Conservation (phyloP, 1,140 invertebrate genomes). For the Conus ventricosus region DNA sequence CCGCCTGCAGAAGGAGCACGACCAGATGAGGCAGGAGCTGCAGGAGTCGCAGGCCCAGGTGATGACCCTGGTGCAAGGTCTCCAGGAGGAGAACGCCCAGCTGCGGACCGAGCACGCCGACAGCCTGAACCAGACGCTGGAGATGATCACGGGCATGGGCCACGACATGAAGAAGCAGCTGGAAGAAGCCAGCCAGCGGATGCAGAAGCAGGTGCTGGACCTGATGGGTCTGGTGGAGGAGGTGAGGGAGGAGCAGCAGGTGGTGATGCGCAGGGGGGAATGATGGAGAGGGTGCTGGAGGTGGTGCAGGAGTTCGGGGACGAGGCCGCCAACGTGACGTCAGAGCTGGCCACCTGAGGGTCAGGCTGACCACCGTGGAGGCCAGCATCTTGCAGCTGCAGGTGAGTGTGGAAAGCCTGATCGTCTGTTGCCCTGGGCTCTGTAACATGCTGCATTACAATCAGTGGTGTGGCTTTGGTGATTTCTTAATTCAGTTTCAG, state of each 20-base stretch:
- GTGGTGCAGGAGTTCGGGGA: background rate
- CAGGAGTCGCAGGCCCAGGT: background rate
- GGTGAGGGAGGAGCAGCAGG: background rate
- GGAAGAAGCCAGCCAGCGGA: background rate
- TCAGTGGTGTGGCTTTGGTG: too few relatives aligned
- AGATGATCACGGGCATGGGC: background rate
- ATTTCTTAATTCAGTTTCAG: too few relatives aligned
- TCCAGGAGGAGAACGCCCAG: background rate
- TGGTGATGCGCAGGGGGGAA: background rate
- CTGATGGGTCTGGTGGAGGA: background rate
- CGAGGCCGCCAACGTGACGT: background rate
- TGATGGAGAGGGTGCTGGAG: constrained; percentile 2
- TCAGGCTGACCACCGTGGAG: background rate
- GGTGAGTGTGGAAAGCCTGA: background rate
- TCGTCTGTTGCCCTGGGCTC: too few relatives aligned
- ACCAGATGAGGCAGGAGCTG: background rate
- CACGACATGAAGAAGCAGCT: background rate
- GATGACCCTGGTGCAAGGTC: background rate
- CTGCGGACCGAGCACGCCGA: background rate
- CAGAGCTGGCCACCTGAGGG: background rate
- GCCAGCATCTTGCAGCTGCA: background rate
- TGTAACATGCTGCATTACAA: too few relatives aligned
- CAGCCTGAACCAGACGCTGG: background rate
- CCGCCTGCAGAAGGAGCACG: background rate
- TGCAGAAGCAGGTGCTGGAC: background rate